Evolutionary conservation across 2,888 invertebrate species (phyloP), one percentile per base, ranked within the genome.

Genomic region (Yponomeuta malinellus): DNA sequence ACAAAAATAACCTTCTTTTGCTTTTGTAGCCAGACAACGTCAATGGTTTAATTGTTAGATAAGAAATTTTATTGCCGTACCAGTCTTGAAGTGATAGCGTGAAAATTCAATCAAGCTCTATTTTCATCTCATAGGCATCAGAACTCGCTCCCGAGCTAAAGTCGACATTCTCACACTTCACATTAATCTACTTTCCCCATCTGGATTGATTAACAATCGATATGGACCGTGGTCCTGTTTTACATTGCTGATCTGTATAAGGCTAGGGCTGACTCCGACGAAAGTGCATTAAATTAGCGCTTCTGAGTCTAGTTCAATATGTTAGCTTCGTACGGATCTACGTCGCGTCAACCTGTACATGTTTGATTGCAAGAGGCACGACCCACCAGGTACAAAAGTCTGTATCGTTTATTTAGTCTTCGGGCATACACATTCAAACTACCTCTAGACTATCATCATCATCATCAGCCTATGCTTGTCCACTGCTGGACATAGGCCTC

Each of bases 371-470:
- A 68, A 23, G 12, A 15, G 68, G n/a, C 10, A 48, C 1, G 65
- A 68, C 15, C 68, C 43, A 68, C 68, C 8, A 3, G 1, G 37
- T 31, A 64, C 6, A 31, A 31, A 10, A 64, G 23, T 43, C 31
- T 15, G 8, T 68, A 68, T 68, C 68, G 37, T 37, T 68, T 68
- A 64, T 12, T 64, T 64, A 59, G 52, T 59, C 52, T 59, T 15
- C 52, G 52, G 15, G 0, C 52, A 59, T 12, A 59, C 9, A 43
- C 43, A 43, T 43, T 8, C 43, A 8, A 6, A 43, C 43, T 43
- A 43, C 43, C 43, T 43, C 33, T 43, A 37, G 37, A 37, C 37
- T 37, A 37, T 23, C 23, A 23, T 23, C 23, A 23, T 23, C 23
- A 23, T 23, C 23, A 23, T 23, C 23, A 23, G 23, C 23, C 23